Evolutionary conservation across 2,888 invertebrate species (phyloP).

Genomic region (Lottia scabra): DNA sequence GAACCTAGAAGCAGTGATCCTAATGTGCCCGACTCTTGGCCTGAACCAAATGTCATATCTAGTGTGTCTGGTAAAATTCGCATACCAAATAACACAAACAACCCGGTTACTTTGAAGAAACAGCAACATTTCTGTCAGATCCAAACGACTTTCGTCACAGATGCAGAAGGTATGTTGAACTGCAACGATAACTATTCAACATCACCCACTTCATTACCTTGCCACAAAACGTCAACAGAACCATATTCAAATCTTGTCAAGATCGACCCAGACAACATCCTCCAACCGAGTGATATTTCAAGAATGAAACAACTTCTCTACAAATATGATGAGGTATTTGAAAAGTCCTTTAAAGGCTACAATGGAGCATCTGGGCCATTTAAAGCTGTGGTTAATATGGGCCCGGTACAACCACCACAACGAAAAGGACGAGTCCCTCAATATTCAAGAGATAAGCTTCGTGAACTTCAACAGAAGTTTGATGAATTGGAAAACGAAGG

Average conservation of each 20-base stretch:
- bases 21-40: background rate
- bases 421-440: too few species aligned
- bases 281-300: constrained; percentile 3
- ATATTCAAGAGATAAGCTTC: constrained; percentile 36
- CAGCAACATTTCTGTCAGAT: background rate
- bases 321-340: constrained; percentile 32
- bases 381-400: too few species aligned
- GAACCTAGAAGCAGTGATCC: background rate
- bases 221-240: too few species aligned
- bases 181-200: too few species aligned
- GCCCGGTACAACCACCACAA: too few species aligned
- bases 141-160: background rate
- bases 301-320: constrained; percentile 17
- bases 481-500: constrained; percentile 44
- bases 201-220: too few species aligned
- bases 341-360: constrained; percentile 30
- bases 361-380: constrained; percentile 34
- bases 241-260: constrained; percentile 10
- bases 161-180: background rate
- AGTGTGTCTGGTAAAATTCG: constrained; percentile 1
- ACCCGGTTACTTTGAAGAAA: background rate
- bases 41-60: too few species aligned
- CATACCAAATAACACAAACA: background rate
- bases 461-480: constrained; percentile 36
- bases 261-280: constrained; percentile 29